Evolutionary conservation across 2,797 vertebrate genomes (phyloP), one percentile per base, ranked within the genome.

Genomic region (Sebastes umbrosus): DNA sequence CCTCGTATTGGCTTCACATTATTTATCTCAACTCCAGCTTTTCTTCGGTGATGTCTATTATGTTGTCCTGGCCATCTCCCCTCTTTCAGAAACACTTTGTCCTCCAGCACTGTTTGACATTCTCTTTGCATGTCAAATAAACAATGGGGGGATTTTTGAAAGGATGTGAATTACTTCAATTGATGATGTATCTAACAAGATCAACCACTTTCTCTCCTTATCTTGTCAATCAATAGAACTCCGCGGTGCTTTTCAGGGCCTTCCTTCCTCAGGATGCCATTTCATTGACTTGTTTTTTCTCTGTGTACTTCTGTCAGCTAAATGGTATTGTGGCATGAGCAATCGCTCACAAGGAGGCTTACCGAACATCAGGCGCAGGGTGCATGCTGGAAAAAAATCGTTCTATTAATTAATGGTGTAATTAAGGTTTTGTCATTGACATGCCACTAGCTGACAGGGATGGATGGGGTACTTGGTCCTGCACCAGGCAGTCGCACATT

Each of bases 331-430:
- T 88, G 91, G 90, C 85, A 83, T 88, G 94, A 96, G 95, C 95
- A 95, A 97, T 97, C 93, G 95, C 96, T 97, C 96, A 96, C 90
- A 91, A 96, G 96, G 96, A 94, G 94, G 95, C 96, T 96, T 97
- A 97, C 97, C 96, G 96, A 97, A 96, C 96, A 96, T 95, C 95
- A 97, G 97, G 96, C 96, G 94, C 95, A 73, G 92, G 94, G 96
- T 95, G 95, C 93, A 94, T 94, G 94, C 92, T 96, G 96, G 95
- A 91, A 97, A 96, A 25, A 97, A 98, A 97, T 96, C 95, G 92
- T 97, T 96, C 96, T 96, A 97, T 99, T 99, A 99, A 99, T 99
- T 99, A 98, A 99, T 99, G 97, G 95, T 95, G 96, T 98, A 99
- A 99, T 99, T 99, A 98, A 97, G 97, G 95, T 97, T 98, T 98